Evolutionary conservation across 2,113 vertebrate species (phyloP).

Genomic region (Heterotis niloticus): DNA sequence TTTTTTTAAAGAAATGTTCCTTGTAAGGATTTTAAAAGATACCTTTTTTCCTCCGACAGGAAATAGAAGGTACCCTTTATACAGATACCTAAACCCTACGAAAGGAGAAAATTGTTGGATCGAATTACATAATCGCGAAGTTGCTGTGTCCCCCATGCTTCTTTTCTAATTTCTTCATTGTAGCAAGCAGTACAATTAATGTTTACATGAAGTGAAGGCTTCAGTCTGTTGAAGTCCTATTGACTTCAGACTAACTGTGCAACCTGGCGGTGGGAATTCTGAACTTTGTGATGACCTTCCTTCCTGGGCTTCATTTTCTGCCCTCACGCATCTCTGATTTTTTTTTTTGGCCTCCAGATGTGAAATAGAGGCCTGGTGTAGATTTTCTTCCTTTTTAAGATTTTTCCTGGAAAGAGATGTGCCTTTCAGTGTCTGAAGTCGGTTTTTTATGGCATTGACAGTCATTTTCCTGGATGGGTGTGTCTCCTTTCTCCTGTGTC

Average conservation of each 20-base stretch:
- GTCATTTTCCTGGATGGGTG: not conserved
- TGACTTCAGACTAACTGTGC: not conserved
- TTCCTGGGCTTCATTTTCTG: not conserved
- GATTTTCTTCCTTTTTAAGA: slow-evolving; percentile 12
- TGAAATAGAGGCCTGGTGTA: slow-evolving; percentile 6
- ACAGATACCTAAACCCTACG: not conserved
- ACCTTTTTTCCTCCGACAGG: slow-evolving; percentile 10
- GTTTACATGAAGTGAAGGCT: not conserved
- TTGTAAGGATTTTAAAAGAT: not conserved
- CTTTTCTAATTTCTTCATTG: not conserved
- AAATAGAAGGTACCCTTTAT: not conserved
- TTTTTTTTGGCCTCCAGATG: slow-evolving; percentile 11
- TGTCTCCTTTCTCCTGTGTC: not conserved
- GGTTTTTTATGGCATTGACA: not conserved
- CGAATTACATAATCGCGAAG: not conserved
- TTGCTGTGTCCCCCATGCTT: slow-evolving; percentile 4
- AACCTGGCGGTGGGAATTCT: not conserved
- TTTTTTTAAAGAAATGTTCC: not conserved
- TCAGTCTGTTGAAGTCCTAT: not conserved
- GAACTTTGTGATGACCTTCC: not conserved
- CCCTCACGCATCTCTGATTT: not conserved
- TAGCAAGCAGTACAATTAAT: not conserved
- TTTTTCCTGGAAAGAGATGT: not conserved
- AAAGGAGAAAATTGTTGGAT: not conserved
- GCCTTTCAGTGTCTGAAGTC: not conserved